Evolutionary conservation across 1,140 invertebrate genomes (phyloP), one percentile per base, ranked within the genome.

Genomic region (Pseudomyrmex pallidus): DNA sequence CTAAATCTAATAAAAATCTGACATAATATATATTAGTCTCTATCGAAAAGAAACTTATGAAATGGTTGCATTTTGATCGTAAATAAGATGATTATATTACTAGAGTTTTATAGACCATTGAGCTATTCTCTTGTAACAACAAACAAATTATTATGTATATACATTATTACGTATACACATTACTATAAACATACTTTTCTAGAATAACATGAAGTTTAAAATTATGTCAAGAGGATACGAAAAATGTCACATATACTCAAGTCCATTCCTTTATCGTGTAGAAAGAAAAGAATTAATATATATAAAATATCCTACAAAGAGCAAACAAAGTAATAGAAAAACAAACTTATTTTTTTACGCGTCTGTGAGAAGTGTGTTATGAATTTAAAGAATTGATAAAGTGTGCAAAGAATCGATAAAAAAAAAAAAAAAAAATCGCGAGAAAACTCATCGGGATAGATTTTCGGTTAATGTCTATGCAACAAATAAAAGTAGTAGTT

Each of bases 1-100:
- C 12, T 72, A 72, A 78, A 80, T 70, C 52, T 76, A 66, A 76
- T 76, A 54, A 77, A 35, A 52, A 57, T 48, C 12, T 59, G 12
- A 17, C 20, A 17, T 44, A 72, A 67, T 4, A 76, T 4, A 76
- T 10, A 66, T 9, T 52, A 12, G 9, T 13, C 35, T 35, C 2
- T 70, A 66, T 46, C n/a, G 35, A 48, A 9, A 48, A 5, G 59
- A 59, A 46, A 35, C 15, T 1, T 80, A 35, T n/a, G 46, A 68
- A 56, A 22, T 64, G 8, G 0, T 50, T 70, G 17, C 17, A 80
- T 59, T 9, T 59, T 25, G 22, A 57, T 12, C 48, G 17, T 8
- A 7, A 20, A 50, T 48, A 61, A 35, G 35, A 35, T 25, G 35
- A 35, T n/a, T n/a, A n/a, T 7, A 35, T 25, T 3, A 25, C 25